Percentiles rank a stretch among this genome's conserved stretches.
Conservation (phyloP, 2,888 invertebrate genomes). For the Ernsta delagoae region DNA sequence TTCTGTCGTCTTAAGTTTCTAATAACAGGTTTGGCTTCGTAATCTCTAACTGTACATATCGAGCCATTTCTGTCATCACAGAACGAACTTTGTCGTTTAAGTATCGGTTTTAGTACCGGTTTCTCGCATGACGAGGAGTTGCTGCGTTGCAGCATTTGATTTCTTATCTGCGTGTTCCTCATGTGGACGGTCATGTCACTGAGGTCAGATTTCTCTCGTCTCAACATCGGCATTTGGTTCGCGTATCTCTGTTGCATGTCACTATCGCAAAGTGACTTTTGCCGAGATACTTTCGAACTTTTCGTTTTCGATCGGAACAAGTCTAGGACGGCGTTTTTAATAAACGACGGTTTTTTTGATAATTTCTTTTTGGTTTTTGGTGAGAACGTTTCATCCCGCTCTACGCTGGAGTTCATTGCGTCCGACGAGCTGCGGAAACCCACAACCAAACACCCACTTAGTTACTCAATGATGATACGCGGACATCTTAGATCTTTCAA, state of each 20-base stretch:
- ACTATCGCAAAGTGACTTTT: constrained; percentile 79
- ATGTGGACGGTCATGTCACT: constrained; percentile 74
- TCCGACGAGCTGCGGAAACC: constrained; percentile 83
- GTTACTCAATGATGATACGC: constrained; percentile 71
- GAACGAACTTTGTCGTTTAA: constrained; percentile 81
- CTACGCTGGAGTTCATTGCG: constrained; percentile 80
- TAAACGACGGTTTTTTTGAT: constrained; percentile 83
- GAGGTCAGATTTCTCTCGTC: constrained; percentile 79
- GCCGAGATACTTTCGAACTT: constrained; percentile 78
- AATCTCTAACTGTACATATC: constrained; percentile 77
- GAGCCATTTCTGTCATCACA: constrained; percentile 78
- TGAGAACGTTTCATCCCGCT: constrained; percentile 80
- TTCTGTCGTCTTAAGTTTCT: constrained; percentile 75
- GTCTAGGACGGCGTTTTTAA: constrained; percentile 82
- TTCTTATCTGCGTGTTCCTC: constrained; percentile 74
- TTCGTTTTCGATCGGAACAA: constrained; percentile 83
- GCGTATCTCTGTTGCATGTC: constrained; percentile 75
- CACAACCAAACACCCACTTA: constrained; percentile 83
- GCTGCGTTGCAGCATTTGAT: constrained; percentile 79
- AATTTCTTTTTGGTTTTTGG: constrained; percentile 85
- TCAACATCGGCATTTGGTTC: constrained; percentile 67
- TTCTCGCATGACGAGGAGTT: constrained; percentile 82
- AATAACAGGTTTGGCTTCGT: constrained; percentile 73
- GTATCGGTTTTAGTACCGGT: constrained; percentile 74
- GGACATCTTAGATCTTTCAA: constrained; percentile 68